phyloP scores from a whole-genome alignment of 2,888 invertebrate genomes.

The Blastobasis adustella region DNA sequence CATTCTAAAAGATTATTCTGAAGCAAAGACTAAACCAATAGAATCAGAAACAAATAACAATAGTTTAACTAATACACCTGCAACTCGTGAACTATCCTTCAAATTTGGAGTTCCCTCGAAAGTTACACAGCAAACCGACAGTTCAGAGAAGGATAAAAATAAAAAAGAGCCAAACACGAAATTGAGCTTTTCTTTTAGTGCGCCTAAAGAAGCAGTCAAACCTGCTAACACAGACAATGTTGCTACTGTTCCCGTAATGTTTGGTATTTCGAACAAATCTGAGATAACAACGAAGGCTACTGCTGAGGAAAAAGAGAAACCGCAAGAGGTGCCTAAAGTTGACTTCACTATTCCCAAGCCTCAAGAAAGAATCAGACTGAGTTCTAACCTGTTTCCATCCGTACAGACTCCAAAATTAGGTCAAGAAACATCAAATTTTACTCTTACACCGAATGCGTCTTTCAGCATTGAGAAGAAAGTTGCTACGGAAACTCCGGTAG shows the following conservation, averaged over 20 bases:
- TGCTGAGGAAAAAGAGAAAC: conserved; percentile 26
- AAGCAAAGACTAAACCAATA: conserved; percentile 19
- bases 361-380: conserved; percentile 6
- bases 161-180: conserved; percentile 25
- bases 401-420: too few species aligned
- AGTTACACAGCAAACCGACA: conserved; percentile 11
- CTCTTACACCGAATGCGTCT: too few species aligned
- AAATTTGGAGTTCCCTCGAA: conserved; percentile 8
- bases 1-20: background rate
- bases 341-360: conserved; percentile 13
- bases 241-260: conserved; percentile 4
- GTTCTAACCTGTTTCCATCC: too few species aligned
- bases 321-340: conserved; percentile 40
- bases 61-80: conserved; percentile 33
- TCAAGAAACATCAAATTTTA: too few species aligned
- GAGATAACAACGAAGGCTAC: conserved; percentile 13
- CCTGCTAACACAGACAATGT: conserved; percentile 3
- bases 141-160: conserved; percentile 11
- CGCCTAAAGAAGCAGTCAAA: conserved; percentile 27
- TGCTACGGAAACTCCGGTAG: too few species aligned
- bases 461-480: too few species aligned
- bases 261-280: conserved; percentile 13
- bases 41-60: conserved; percentile 54
- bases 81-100: conserved; percentile 27
- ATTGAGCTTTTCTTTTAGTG: conserved; percentile 40